Percentiles rank a stretch among this genome's conserved stretches.
Evolutionary conservation across 2,797 vertebrate species (phyloP).

Genomic region (Anguilla obscura): DNA sequence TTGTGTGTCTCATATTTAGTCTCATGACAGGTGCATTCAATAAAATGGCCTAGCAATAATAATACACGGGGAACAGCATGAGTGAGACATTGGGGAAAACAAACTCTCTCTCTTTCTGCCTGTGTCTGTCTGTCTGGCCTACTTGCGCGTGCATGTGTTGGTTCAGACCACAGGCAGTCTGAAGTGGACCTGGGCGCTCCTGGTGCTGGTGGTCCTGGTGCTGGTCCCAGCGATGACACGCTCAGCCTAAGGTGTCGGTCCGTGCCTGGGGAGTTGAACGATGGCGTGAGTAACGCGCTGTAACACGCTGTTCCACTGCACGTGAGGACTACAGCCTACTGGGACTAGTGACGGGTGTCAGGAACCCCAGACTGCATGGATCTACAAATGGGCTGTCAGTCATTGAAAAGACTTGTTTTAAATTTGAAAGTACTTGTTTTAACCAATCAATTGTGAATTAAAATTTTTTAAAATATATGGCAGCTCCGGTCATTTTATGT

Average conservation of each 20-base stretch:
- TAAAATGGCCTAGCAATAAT: not conserved
- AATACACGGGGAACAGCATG: not conserved
- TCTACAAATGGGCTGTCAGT: not conserved
- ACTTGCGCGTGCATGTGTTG: not conserved
- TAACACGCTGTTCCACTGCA: not conserved
- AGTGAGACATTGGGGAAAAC: not conserved
- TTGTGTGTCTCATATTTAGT: not conserved
- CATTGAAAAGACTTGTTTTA: not conserved
- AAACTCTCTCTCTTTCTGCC: not conserved
- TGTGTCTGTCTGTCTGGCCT: not conserved
- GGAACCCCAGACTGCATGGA: not conserved
- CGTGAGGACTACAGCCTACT: not conserved
- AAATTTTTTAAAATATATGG: not conserved
- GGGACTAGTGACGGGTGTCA: not conserved
- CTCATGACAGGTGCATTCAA: not conserved
- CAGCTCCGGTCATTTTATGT: not conserved
- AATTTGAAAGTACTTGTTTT: not conserved
- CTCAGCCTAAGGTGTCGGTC: conserved; percentile 82
- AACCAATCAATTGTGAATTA: not conserved
- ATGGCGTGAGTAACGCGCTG: conserved; percentile 73
- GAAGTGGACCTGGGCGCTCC: conserved; percentile 86
- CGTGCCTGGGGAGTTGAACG: conserved; percentile 82
- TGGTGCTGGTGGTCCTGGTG: conserved; percentile 71
- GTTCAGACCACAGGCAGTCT: conserved; percentile 84
- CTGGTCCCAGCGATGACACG: conserved; percentile 78